These are phyloP conservation scores for Lamprotornis superbus DNA, from an alignment of 2,113 vertebrate species.

Conservation along the genomic window DNA sequence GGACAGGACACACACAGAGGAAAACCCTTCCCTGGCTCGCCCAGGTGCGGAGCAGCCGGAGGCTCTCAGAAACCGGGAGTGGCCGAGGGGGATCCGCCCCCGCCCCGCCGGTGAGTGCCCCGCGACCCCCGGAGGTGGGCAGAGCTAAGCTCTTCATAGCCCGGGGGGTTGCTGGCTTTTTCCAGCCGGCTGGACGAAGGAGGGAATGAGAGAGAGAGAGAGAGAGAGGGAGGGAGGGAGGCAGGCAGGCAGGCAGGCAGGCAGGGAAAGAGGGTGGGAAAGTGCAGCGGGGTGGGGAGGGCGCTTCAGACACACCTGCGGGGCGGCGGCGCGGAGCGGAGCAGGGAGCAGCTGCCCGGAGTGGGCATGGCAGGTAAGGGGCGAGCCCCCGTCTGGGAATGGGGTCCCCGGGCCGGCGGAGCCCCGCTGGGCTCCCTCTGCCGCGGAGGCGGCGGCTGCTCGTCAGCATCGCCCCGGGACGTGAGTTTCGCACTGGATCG, in stretches of 20 bases:
- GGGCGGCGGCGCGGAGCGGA: neutral
- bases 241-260: too few species aligned
- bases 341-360: neutral
- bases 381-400: neutral
- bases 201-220: neutral
- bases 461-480: neutral
- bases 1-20: neutral
- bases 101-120: neutral
- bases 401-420: neutral
- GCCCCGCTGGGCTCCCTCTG: neutral
- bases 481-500: neutral
- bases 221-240: neutral
- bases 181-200: neutral
- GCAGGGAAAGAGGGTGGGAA: neutral
- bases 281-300: neutral
- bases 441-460: neutral
- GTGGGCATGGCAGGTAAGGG: conserved; percentile 29
- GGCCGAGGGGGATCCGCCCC: neutral
- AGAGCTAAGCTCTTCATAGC: neutral
- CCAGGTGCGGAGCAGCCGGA: neutral
- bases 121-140: neutral
- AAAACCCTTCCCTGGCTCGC: neutral
- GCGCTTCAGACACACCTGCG: conserved; percentile 23
- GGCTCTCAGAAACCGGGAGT: neutral
- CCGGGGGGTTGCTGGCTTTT: neutral